Percentiles rank a stretch among this genome's conserved stretches.
These are phyloP conservation scores for Pelagia noctiluca DNA, from an alignment of 30 jellyfish, hydroid and myxozoan genomes.

Conservation along the genomic window DNA sequence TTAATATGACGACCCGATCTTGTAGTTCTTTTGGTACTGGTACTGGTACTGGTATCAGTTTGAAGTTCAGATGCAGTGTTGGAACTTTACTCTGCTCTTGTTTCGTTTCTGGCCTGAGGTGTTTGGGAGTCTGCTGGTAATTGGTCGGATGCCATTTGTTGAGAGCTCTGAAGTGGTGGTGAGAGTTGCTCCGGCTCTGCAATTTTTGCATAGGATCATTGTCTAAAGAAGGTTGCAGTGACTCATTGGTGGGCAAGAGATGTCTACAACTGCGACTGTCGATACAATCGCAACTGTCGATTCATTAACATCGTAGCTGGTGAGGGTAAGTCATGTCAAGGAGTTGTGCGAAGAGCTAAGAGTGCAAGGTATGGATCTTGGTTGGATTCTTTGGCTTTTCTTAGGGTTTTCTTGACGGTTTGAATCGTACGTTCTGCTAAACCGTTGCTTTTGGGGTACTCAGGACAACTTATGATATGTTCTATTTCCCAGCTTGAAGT, in stretches of 20 bases:
- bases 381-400: conserved; percentile 58
- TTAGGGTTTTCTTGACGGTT: conserved; percentile 75
- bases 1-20: too few relatives aligned
- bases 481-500: conserved; percentile 59
- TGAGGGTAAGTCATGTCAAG: conserved; percentile 42
- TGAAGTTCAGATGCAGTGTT: too few relatives aligned
- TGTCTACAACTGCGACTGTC: conserved; percentile 55
- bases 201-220: too few relatives aligned
- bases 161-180: too few relatives aligned
- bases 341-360: conserved; percentile 47
- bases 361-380: conserved; percentile 53
- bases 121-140: too few relatives aligned
- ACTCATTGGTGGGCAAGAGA: conserved; percentile 34
- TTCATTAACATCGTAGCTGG: conserved; percentile 44
- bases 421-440: conserved; percentile 68
- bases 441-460: conserved; percentile 67
- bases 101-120: too few relatives aligned
- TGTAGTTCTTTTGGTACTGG: too few relatives aligned
- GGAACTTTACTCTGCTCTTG: too few relatives aligned
- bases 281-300: conserved; percentile 39
- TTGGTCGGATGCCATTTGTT: too few relatives aligned
- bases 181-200: too few relatives aligned
- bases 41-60: too few relatives aligned
- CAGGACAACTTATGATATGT: conserved; percentile 49
- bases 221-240: too few relatives aligned